phyloP scores from a whole-genome alignment of 2,797 vertebrate species.

The Ctenopoma kingsleyae region DNA sequence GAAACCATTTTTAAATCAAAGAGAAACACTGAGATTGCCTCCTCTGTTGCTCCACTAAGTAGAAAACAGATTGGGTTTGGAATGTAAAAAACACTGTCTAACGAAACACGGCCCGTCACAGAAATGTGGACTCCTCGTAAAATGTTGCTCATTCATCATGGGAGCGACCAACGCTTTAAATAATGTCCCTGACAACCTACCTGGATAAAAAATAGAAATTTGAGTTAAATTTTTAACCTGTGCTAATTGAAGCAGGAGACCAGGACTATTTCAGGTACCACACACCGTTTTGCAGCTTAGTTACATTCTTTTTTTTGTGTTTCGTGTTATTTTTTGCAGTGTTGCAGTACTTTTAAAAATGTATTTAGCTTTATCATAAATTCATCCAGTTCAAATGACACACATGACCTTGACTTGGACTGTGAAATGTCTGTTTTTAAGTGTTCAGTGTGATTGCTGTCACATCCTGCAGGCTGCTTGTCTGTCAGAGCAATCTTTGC shows the following conservation, averaged over 20 bases:
- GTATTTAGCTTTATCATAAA: not conserved
- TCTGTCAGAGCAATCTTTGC: conserved; percentile 16
- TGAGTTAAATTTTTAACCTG: too few relatives aligned
- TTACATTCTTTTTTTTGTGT: too few relatives aligned
- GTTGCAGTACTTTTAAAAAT: too few relatives aligned
- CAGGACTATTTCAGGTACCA: too few relatives aligned
- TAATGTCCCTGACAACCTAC: conserved; percentile 1
- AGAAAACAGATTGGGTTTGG: not conserved
- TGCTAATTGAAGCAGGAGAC: too few relatives aligned
- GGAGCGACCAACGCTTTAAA: conserved; percentile 1
- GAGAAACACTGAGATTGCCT: conserved; percentile 3
- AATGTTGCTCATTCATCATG: not conserved
- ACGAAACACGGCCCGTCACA: not conserved
- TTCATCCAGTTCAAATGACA: not conserved
- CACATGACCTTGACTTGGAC: conserved; percentile 11
- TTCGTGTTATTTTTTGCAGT: too few relatives aligned
- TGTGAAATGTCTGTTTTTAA: conserved; percentile 18
- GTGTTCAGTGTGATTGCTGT: conserved; percentile 27
- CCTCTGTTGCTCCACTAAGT: conserved; percentile 8
- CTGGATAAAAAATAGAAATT: not conserved
- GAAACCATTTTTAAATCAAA: conserved; percentile 5
- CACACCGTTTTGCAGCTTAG: too few relatives aligned
- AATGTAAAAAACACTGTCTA: not conserved
- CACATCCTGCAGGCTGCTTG: conserved; percentile 16
- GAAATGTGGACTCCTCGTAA: too few relatives aligned